Evolutionary conservation across 30 jellyfish, hydroid and myxozoan genomes (phyloP).

Genomic region (Hydra vulgaris): DNA sequence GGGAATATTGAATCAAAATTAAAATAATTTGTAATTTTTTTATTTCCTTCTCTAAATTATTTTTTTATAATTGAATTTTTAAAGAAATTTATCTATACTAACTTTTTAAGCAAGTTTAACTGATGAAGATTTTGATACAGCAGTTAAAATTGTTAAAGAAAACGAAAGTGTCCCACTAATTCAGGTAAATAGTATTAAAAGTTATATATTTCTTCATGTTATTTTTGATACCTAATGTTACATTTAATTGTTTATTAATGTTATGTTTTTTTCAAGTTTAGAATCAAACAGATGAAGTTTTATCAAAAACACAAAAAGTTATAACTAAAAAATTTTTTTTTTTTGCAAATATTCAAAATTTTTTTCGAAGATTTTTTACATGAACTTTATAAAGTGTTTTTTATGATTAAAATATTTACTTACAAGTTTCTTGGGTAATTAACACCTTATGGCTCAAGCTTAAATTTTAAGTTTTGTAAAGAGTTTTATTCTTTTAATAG

Average conservation of each 20-base stretch:
- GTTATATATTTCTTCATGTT: too few species aligned
- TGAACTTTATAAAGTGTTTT: not conserved
- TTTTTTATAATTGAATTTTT: not conserved
- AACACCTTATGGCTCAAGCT: not conserved
- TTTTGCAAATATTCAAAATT: too few species aligned
- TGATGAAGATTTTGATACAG: not conserved
- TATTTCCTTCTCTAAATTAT: too few species aligned
- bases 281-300: not conserved
- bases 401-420: not conserved
- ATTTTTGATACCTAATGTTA: too few species aligned
- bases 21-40: too few species aligned
- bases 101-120: not conserved
- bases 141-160: not conserved
- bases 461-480: too few species aligned
- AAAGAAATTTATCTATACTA: not conserved
- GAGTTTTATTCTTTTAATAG: not conserved
- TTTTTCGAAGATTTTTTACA: too few species aligned
- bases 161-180: not conserved
- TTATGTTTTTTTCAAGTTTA: not conserved
- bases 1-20: too few species aligned
- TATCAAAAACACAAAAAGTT: not conserved
- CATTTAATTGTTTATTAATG: too few species aligned
- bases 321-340: too few species aligned
- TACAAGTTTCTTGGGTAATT: not conserved
- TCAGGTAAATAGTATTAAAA: too few species aligned